Evolutionary conservation across 2,888 invertebrate genomes (phyloP), one percentile per base, ranked within the genome.

Genomic region (Catocala nupta): DNA sequence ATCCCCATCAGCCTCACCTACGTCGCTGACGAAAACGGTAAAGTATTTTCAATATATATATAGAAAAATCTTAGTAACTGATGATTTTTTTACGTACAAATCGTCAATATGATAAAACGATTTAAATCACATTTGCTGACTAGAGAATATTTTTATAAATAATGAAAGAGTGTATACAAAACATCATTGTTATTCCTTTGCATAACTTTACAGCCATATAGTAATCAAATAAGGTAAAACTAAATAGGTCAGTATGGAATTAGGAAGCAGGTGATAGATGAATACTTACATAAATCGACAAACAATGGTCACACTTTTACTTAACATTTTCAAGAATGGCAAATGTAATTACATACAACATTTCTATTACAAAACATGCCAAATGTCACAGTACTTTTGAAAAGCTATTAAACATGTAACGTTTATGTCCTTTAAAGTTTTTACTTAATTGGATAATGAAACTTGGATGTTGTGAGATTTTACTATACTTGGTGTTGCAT

Each of bases 1-100:
- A 89, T 95, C 62, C 95, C 95, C 2, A 95, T 96, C 75, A 87
- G 94, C 12, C 71, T 97, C 43, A 95, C 94, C 43, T 97, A 97
- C 92, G 92, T 95, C 55, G 96, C 97, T 80, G 97, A 97, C 80
- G 97, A 97, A 85, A 95, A 96, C 79, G 97, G 97, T 85, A 89
- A 81, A 56, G 12, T 5, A n/a, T 5, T 54, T 58, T 52, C 10
- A 12, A 8, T 4, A 16, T n/a, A 34, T 7, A 48, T 48, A 25
- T 25, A 4, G 25, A 25, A 25, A 25, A 25, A 3, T 25, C 25
- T 25, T 25, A 25, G 25, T 25, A 25, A 3, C 4, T 4, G 4
- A 25, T 3, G 25, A 3, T 3, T 3, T 1, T 25, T 25, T 25
- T 25, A 25, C 25, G 25, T 25, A 25, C 4, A 1, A 4, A 25